Conservation (phyloP, 2,888 invertebrate species). For the Platerodrilus igneus region DNA sequence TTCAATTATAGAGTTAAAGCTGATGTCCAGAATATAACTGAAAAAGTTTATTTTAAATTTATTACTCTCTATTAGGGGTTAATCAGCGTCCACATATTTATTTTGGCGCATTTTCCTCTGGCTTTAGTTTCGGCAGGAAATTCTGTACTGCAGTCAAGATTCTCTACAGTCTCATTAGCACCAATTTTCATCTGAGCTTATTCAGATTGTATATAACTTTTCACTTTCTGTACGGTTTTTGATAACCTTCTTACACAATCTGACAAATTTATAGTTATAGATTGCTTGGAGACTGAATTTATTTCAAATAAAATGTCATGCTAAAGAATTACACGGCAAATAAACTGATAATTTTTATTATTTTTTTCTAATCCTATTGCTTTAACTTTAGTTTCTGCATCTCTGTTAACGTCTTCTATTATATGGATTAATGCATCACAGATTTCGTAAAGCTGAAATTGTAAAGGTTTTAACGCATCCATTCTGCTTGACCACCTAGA, state of each 20-base stretch:
- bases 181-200: no score
- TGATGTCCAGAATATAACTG: no score
- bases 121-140: no score
- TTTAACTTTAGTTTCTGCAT: slow-evolving; percentile 22
- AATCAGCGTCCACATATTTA: no score
- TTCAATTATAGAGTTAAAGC: no score
- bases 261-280: slow-evolving; percentile 23
- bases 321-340: slow-evolving; percentile 19
- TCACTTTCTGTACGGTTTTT: slow-evolving; percentile 20
- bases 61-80: no score
- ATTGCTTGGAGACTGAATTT: slow-evolving; percentile 24
- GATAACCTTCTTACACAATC: slow-evolving; percentile 20
- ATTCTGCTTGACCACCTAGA: slow-evolving; percentile 12
- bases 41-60: no score
- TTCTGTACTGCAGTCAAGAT: no score
- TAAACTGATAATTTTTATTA: slow-evolving; percentile 22
- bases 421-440: slow-evolving; percentile 16
- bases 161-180: no score
- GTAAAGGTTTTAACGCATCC: slow-evolving; percentile 19
- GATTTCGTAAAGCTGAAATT: slow-evolving; percentile 19
- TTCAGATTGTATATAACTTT: slow-evolving; percentile 20
- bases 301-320: slow-evolving; percentile 21
- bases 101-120: no score
- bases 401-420: slow-evolving; percentile 15
- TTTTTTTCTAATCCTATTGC: slow-evolving; percentile 20